Percentiles rank a stretch among this genome's conserved stretches.
Evolutionary conservation across 2,888 invertebrate species (phyloP).

Genomic region (Nesidiocoris tenuis): DNA sequence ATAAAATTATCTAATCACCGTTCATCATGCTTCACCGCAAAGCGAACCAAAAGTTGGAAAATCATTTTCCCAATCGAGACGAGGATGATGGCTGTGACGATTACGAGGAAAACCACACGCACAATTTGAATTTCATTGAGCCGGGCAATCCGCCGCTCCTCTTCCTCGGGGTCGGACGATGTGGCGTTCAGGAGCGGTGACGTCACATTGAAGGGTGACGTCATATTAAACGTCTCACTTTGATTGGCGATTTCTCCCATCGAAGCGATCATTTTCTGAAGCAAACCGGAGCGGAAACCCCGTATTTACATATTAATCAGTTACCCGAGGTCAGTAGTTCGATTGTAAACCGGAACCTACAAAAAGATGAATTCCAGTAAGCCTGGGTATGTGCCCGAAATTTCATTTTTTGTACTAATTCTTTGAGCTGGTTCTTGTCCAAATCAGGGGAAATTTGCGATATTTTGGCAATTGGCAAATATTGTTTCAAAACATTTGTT

Average conservation of each 20-base stretch:
- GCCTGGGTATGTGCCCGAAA: too few relatives aligned
- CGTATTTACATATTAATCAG: too few relatives aligned
- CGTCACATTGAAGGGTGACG: background rate
- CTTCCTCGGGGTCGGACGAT: conserved; percentile 6
- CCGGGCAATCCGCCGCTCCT: conserved; percentile 18
- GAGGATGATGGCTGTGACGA: conserved; percentile 53
- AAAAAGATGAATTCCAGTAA: too few relatives aligned
- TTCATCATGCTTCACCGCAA: conserved; percentile 48
- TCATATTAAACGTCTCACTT: background rate
- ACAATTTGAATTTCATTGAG: conserved; percentile 51
- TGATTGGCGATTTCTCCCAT: background rate
- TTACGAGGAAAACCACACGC: conserved; percentile 53
- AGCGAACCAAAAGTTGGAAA: conserved; percentile 53
- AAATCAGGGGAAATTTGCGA: too few relatives aligned
- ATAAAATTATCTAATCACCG: conserved; percentile 4
- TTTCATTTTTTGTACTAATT: too few relatives aligned
- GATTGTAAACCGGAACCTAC: too few relatives aligned
- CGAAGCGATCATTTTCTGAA: background rate
- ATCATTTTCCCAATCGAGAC: conserved; percentile 55
- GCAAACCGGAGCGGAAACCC: too few relatives aligned
- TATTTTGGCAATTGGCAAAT: too few relatives aligned
- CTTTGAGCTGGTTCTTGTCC: too few relatives aligned
- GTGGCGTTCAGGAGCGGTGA: background rate
- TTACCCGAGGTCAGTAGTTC: too few relatives aligned
- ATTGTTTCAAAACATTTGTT: too few relatives aligned